Evolutionary conservation across 2,888 invertebrate species (phyloP), one percentile per base, ranked within the genome.

Genomic region (Boloria selene): DNA sequence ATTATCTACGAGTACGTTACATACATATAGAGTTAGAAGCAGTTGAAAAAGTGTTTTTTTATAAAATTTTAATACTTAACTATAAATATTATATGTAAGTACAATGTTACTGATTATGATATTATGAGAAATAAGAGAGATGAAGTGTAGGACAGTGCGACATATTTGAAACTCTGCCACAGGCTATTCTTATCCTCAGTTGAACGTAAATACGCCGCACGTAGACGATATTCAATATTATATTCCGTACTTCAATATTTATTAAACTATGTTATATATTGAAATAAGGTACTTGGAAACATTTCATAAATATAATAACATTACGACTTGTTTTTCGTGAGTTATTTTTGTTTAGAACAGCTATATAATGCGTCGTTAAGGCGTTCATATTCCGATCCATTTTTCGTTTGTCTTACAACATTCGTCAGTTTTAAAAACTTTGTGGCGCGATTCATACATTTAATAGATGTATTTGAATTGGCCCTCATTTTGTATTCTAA

Each of bases 81-180:
- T 3, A 38, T 38, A 38, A 38, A 38, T 38, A 7, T 38, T 38
- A 38, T 10, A 44, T n/a, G n/a, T 16, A 13, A n/a, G n/a, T 45
- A 56, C 22, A 13, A 0, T 13, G 26, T 45, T 22, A 56, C 16
- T 26, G 44, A 22, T 76, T 78, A 74, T 79, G 81, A 80, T 79
- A 81, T 78, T 77, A 76, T 74, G 80, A 78, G 75, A 83, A 82
- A 80, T 74, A 79, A 80, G 73, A 75, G 76, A 82, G 82, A 83
- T 84, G 81, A 79, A 82, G 82, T 84, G 85, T 85, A 80, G 83
- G 85, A 84, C 84, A 83, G 80, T 73, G 84, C 86, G 90, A 91
- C 92, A 91, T 92, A 91, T 91, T 91, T 92, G 92, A 92, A 90
- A 81, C 91, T 81, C 82, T 91, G 92, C 92, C 92, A 92, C 85